Evolutionary conservation across 2,888 invertebrate genomes (phyloP), one percentile per base, ranked within the genome.

Genomic region (Epinotia bilunana): DNA sequence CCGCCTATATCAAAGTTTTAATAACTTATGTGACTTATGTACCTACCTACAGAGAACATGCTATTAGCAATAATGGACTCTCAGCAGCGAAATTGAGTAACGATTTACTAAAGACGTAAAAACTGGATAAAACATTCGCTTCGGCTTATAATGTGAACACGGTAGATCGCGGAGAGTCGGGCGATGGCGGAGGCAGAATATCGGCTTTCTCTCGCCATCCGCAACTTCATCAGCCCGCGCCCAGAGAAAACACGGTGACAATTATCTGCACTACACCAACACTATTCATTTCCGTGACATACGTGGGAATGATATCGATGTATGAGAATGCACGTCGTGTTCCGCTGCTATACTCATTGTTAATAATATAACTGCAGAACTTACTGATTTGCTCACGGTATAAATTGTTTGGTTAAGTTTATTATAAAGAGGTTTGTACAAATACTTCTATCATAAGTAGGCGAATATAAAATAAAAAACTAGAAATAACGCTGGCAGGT

Each of bases 241-340:
- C 87, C 84, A 87, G 89, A 89, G 89, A 91, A 91, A 90, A 85
- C 82, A 83, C 81, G 90, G 89, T 88, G 90, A 91, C 90, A 91
- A 91, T 90, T 90, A 90, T 90, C 85, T 89, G 90, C 90, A 86
- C 84, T 83, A 82, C 53, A n/a, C 6, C 81, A 82, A 81, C 57
- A 43, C 79, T 77, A 53, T 71, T 60, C 61, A 67, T 67, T 75
- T 67, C 75, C 75, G 75, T 53, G 65, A 61, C 60, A 71, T 53
- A 65, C 61, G 75, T 75, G 71, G 61, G 75, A 68, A 75, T 65
- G 9, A 67, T 67, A 71, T 75, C 58, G 75, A 72, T 46, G 55
- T 12, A 61, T 57, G 65, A 65, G 64, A 70, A 43, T 62, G 60
- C 18, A 49, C 13, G 18, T 20, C 28, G 23, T 55, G 23, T 53